Evolutionary conservation across 2,113 vertebrate species (phyloP).

Genomic region (Otocyon megalotis): DNA sequence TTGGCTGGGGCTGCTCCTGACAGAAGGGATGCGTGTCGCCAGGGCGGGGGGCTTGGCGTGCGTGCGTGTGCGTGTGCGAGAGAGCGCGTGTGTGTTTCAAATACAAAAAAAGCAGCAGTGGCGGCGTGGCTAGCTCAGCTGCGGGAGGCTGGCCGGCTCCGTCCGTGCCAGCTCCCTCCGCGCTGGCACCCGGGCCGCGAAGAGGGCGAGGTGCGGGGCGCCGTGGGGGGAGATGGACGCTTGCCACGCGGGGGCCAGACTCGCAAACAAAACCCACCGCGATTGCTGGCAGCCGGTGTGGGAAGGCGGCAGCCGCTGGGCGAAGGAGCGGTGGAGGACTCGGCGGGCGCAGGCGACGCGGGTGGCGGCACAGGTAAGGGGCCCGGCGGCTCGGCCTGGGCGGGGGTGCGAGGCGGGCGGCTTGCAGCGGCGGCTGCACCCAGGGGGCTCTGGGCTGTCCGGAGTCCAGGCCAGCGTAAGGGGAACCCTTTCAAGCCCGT

Average conservation of each 20-base stretch:
- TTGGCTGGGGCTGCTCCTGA: conserved; percentile 83
- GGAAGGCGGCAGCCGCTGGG: conserved; percentile 74
- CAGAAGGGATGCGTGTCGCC: conserved; percentile 83
- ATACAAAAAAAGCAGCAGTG: conserved; percentile 13
- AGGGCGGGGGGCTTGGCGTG: conserved; percentile 75
- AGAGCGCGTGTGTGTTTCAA: conserved; percentile 59
- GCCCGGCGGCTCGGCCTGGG: not conserved
- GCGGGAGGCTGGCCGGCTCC: conserved; percentile 81
- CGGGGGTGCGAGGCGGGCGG: not conserved
- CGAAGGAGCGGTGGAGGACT: conserved; percentile 75
- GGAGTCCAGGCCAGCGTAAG: not conserved
- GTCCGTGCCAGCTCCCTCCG: conserved; percentile 85
- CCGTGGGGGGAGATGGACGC: conserved; percentile 84
- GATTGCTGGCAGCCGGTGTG: conserved; percentile 68
- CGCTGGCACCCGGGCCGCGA: conserved; percentile 82
- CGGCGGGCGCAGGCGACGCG: conserved; percentile 64
- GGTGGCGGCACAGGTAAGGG: conserved; percentile 60
- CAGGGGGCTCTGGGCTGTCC: rapidly evolving
- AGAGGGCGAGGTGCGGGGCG: conserved; percentile 81
- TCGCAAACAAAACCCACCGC: conserved; percentile 62
- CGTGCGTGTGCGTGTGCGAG: not conserved
- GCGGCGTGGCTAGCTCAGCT: conserved; percentile 81
- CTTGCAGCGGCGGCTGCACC: not conserved
- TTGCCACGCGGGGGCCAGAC: conserved; percentile 86
- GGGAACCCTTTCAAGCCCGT: too few species aligned